Base-by-base conservation (phyloP, 2,888 invertebrate genomes). In the Ichneumon xanthorius region DNA sequence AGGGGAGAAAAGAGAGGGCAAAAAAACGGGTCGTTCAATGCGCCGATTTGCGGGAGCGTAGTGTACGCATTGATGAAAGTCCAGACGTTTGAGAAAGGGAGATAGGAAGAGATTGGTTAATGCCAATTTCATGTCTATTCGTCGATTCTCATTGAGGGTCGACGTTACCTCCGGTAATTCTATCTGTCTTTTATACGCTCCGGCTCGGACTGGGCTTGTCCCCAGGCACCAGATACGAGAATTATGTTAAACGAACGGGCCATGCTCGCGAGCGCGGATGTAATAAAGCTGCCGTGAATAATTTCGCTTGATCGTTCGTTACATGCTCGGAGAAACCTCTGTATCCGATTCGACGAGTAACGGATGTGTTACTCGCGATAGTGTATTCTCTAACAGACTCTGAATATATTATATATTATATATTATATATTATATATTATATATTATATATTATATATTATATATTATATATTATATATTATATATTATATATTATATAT, bases 201-300 rank as follows among this genome's bases (percentile, higher is more conserved):
- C 33, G 61, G 7, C 16, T 33, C n/a, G 33, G 33, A 16, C 61
- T 53, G 26, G 22, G 11, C 19, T 5, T 14, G 33, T 37, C 16
- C 6, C 16, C 40, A 55, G n/a, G 75, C 70, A 33, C 63, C 14
- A 63, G 80, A 80, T 84, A 84, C 71, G 80, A 71, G 80, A 80
- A 84, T 84, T 84, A 80, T 76, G 84, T 71, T 84, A 80, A 84
- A 84, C 75, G 71, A 80, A 65, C 76, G 84, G 71, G 76, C 58
- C 45, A 55, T 73, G 40, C 53, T 71, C 61, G 55, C 33, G 33
- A n/a, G 63, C 81, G n/a, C 75, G 84, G 71, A 84, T 84, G 80
- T 80, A 76, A 84, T 84, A 80, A 84, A 84, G 84, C 84, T 80
- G 84, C 76, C 63, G 80, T 84, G 80, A 84, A 84, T 76, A 84